Conservation (phyloP, 2,113 vertebrate species). For the Sterna hirundo region DNA sequence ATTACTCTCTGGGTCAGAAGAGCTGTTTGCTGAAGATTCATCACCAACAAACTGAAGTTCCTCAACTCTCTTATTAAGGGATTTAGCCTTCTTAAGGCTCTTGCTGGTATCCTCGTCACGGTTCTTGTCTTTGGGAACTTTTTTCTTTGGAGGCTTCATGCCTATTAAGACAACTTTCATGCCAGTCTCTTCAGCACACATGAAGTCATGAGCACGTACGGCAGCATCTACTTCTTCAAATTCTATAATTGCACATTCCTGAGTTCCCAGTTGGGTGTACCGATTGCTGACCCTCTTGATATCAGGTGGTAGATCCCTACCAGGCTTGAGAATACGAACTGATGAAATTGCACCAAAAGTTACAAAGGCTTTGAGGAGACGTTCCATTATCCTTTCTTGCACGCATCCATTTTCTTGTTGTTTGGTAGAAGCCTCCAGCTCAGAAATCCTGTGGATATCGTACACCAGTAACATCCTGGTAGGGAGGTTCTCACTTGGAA, state of each 20-base stretch:
- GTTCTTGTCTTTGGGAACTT: slow-evolving; percentile 84
- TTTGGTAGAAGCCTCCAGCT: slow-evolving; percentile 67
- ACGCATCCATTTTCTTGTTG: slow-evolving; percentile 70
- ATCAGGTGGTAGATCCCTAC: slow-evolving; percentile 89
- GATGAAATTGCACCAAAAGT: slow-evolving; percentile 89
- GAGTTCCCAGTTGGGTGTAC: slow-evolving; percentile 86
- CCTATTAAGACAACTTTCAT: slow-evolving; percentile 92
- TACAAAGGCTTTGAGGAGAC: slow-evolving; percentile 91
- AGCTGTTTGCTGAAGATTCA: slow-evolving; percentile 91
- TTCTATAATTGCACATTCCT: slow-evolving; percentile 93
- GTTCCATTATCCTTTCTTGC: slow-evolving; percentile 92
- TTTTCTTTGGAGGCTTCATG: slow-evolving; percentile 94
- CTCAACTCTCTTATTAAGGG: slow-evolving; percentile 89
- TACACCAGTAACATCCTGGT: slow-evolving; percentile 94
- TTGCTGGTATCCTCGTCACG: slow-evolving; percentile 74
- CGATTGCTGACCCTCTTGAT: slow-evolving; percentile 88
- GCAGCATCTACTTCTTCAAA: slow-evolving; percentile 96
- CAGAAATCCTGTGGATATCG: slow-evolving; percentile 84
- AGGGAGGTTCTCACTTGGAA: slow-evolving; percentile 91
- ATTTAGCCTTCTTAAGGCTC: slow-evolving; percentile 77
- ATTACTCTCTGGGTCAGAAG: slow-evolving; percentile 92
- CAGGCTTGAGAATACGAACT: slow-evolving; percentile 89
- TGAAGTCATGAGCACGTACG: slow-evolving; percentile 85
- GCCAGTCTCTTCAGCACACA: slow-evolving; percentile 63
- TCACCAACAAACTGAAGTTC: slow-evolving; percentile 91